These are phyloP conservation scores for Busseola fusca DNA, from an alignment of 2,888 invertebrate genomes.

Conservation along the genomic window DNA sequence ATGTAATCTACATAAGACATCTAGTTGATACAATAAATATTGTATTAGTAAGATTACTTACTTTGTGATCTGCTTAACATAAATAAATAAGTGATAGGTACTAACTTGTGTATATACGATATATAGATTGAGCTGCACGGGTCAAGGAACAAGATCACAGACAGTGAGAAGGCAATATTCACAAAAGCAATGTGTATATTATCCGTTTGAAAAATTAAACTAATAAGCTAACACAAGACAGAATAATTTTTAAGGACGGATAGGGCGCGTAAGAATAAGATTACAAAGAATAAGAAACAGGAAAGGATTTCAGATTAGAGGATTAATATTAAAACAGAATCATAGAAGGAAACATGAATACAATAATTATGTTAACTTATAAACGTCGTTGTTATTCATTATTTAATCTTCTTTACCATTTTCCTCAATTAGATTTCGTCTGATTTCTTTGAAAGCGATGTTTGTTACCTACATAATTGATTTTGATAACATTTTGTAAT, in stretches of 20 bases:
- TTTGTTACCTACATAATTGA: background rate
- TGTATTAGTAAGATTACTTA: conserved; percentile 5
- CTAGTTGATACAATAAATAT: background rate
- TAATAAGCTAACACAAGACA: background rate
- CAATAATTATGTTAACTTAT: background rate
- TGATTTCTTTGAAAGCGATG: conserved; percentile 16
- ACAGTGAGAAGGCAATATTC: conserved; percentile 15
- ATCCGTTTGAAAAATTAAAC: background rate
- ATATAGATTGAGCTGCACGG: background rate
- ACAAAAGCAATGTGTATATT: conserved; percentile 2
- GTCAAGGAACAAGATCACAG: conserved; percentile 1
- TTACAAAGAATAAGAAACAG: background rate
- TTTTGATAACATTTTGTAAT: conserved; percentile 23
- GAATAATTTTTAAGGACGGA: background rate
- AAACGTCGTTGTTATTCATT: background rate
- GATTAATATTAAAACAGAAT: background rate
- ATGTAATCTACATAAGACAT: background rate
- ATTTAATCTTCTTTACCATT: background rate
- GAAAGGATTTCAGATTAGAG: background rate
- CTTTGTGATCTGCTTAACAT: conserved; percentile 5
- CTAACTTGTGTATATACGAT: background rate
- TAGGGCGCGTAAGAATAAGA: background rate
- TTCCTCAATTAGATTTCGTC: conserved; percentile 2
- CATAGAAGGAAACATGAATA: conserved; percentile 4
- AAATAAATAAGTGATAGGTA: background rate